Percentiles rank a stretch among this genome's conserved stretches.
Conservation (phyloP, 2,113 vertebrate genomes). For the Carassius auratus region DNA sequence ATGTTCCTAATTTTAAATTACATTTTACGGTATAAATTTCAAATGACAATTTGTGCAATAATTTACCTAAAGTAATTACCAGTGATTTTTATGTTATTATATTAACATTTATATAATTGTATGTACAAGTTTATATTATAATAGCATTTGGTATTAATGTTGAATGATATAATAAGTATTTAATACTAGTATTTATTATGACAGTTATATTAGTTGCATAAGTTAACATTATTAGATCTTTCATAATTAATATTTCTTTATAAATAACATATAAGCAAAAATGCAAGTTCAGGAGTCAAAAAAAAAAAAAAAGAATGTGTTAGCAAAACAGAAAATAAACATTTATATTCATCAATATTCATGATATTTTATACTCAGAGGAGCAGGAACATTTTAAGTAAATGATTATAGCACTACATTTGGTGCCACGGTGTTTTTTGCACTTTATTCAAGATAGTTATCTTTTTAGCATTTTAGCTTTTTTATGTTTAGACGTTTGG, state of each 20-base stretch:
- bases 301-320: too few species aligned
- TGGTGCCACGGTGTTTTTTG: background rate
- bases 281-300: background rate
- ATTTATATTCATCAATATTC: background rate
- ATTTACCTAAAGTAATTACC: background rate
- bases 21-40: background rate
- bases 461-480: background rate
- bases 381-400: background rate
- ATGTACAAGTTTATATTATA: background rate
- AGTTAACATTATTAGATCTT: background rate
- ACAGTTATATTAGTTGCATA: background rate
- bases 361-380: background rate
- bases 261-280: background rate
- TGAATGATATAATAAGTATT: background rate
- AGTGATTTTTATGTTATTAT: background rate
- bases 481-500: conserved; percentile 20
- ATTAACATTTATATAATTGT: background rate
- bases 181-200: background rate
- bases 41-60: background rate
- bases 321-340: background rate
- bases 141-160: background rate
- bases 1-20: too few species aligned
- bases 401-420: background rate
- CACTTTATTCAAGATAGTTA: background rate
- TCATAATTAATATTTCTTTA: background rate